These are phyloP conservation scores for Phalacrocorax carbo DNA, from an alignment of 2,113 vertebrate genomes.

Conservation along the genomic window DNA sequence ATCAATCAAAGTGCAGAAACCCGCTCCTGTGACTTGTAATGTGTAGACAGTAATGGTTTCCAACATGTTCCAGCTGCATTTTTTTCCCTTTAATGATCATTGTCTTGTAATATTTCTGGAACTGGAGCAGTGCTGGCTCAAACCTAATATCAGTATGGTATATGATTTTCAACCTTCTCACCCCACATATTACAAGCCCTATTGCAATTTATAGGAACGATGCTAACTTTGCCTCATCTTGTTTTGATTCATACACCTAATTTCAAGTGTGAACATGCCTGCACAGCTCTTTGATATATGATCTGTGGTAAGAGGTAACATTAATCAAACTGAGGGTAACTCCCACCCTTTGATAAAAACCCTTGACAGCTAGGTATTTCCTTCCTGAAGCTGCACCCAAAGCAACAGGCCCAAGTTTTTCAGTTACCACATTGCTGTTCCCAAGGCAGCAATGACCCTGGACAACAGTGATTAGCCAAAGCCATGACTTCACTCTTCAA, in stretches of 20 bases:
- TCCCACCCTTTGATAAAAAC: conserved; percentile 35
- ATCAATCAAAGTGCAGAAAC: conserved; percentile 41
- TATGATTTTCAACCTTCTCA: conserved; percentile 5
- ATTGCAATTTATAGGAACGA: conserved; percentile 8
- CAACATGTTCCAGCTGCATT: conserved; percentile 24
- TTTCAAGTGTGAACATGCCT: conserved; percentile 33
- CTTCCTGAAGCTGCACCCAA: conserved; percentile 5
- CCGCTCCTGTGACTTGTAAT: conserved; percentile 36
- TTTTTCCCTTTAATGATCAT: background rate
- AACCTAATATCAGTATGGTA: background rate
- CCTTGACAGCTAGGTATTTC: conserved; percentile 33
- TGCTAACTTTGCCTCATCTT: conserved; percentile 25
- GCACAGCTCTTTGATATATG: conserved; percentile 25
- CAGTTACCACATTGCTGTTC: background rate
- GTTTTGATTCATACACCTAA: conserved; percentile 11
- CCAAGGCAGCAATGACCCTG: conserved; percentile 13
- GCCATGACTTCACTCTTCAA: conserved; percentile 38
- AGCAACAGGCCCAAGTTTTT: background rate
- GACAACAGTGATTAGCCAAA: conserved; percentile 27
- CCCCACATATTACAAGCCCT: background rate
- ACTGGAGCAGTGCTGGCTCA: background rate
- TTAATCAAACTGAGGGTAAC: conserved; percentile 45
- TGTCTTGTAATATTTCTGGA: conserved; percentile 31
- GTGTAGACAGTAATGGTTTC: conserved; percentile 33
- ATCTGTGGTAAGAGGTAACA: conserved; percentile 18